Evolutionary conservation across 1,140 invertebrate species (phyloP).

Genomic region (Ooceraea biroi): DNA sequence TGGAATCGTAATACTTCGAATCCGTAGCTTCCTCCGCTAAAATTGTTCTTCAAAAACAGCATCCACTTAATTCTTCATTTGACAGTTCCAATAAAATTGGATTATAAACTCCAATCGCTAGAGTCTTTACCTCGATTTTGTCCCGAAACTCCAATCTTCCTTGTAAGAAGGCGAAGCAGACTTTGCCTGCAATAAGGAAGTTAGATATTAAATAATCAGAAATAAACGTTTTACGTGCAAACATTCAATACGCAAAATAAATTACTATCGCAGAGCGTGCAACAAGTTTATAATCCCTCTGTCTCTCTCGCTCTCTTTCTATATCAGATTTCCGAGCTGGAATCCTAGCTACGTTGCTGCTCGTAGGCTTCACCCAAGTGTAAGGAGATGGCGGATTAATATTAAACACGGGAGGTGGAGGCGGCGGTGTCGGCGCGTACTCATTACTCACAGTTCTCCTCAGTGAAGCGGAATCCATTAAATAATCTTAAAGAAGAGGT

Average conservation of each 20-base stretch:
- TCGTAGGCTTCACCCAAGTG: constrained; percentile 81
- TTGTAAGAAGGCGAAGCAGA: constrained; percentile 71
- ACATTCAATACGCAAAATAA: constrained; percentile 5
- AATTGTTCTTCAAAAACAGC: constrained; percentile 76
- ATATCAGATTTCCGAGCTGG: constrained; percentile 72
- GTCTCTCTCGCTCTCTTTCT: constrained; percentile 78
- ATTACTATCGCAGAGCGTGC: constrained; percentile 77
- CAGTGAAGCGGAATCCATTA: constrained; percentile 79
- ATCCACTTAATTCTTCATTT: background rate
- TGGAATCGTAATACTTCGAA: constrained; percentile 82
- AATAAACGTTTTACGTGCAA: background rate
- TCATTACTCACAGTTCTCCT: constrained; percentile 85
- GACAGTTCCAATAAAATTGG: background rate
- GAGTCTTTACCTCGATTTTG: constrained; percentile 82
- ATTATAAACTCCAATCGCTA: too few relatives aligned
- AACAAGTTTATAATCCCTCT: constrained; percentile 80
- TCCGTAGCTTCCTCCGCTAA: constrained; percentile 81
- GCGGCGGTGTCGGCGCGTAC: constrained; percentile 82
- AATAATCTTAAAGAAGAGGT: constrained; percentile 77
- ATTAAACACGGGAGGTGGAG: constrained; percentile 83
- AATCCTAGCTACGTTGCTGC: constrained; percentile 69
- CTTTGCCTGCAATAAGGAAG: constrained; percentile 72
- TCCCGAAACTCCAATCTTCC: constrained; percentile 81
- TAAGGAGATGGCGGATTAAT: constrained; percentile 79
- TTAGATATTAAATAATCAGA: constrained; percentile 12